A percentile compares a stretch with the other conserved stretches of the same genome.
Conservation (phyloP, 2,797 vertebrate genomes). For the Ceyx erithaca region DNA sequence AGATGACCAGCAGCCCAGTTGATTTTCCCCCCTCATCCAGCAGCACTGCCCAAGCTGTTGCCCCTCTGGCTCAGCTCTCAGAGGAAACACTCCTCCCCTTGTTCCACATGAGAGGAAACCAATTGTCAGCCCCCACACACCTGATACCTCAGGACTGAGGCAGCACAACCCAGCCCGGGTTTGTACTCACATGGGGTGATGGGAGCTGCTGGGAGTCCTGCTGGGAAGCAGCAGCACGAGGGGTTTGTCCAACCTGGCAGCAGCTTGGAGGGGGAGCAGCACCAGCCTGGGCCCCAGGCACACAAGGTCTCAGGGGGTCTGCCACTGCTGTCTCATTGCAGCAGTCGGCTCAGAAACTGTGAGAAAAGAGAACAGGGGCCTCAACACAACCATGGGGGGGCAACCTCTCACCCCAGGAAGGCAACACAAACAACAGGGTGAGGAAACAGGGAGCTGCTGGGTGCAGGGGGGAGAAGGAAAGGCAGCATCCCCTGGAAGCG, state of each 20-base stretch:
- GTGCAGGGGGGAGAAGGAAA: not conserved
- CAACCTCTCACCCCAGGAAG: not conserved
- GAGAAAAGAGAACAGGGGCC: not conserved
- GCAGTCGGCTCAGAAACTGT: not conserved
- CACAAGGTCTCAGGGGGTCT: not conserved
- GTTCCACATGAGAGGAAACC: fast-evolving
- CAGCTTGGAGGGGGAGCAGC: not conserved
- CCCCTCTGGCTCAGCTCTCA: not conserved
- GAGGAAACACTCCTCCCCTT: not conserved
- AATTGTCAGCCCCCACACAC: not conserved
- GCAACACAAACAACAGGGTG: not conserved
- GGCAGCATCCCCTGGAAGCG: not conserved
- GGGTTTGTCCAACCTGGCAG: not conserved
- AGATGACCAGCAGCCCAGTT: not conserved
- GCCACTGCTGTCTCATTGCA: not conserved
- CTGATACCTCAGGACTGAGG: fast-evolving
- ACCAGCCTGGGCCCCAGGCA: not conserved
- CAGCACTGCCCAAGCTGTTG: not conserved
- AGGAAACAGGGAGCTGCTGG: not conserved
- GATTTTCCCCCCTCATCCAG: not conserved
- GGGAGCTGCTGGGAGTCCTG: fast-evolving
- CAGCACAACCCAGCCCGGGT: too few relatives aligned
- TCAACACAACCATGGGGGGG: fast-evolving
- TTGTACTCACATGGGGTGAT: not conserved
- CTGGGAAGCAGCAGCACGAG: fast-evolving